Percentiles rank a stretch among this genome's conserved stretches.
Evolutionary conservation across 2,888 invertebrate species (phyloP).

Genomic region (Diloba caeruleocephala): DNA sequence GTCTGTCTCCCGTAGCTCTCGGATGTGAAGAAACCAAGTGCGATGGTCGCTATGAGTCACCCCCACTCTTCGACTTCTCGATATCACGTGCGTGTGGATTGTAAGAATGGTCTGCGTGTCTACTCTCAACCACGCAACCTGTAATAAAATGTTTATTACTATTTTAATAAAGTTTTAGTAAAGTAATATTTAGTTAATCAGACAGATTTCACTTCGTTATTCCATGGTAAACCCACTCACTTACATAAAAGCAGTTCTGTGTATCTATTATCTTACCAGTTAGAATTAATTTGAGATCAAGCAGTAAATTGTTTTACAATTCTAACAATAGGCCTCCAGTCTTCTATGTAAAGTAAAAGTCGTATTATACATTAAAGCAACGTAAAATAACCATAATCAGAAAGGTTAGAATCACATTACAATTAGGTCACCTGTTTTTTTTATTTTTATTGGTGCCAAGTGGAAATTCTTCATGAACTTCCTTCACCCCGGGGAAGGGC

Average conservation of each 20-base stretch:
- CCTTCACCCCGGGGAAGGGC: too few species aligned
- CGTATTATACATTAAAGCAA: too few species aligned
- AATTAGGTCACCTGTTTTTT: too few species aligned
- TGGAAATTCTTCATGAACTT: too few species aligned
- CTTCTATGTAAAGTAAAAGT: conserved; percentile 8
- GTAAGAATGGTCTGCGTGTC: conserved; percentile 97
- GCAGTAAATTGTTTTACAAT: conserved; percentile 2
- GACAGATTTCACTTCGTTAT: not conserved
- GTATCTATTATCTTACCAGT: conserved; percentile 20
- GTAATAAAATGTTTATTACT: conserved; percentile 58
- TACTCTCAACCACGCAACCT: conserved; percentile 97
- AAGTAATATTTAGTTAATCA: too few species aligned
- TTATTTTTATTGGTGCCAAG: too few species aligned
- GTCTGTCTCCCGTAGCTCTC: conserved; percentile 95
- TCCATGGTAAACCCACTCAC: not conserved
- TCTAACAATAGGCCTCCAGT: conserved; percentile 9
- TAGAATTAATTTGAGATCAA: conserved; percentile 16
- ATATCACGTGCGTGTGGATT: conserved; percentile 96
- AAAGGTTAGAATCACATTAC: not conserved
- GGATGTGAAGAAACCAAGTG: conserved; percentile 96
- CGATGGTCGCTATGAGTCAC: conserved; percentile 95
- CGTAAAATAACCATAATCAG: too few species aligned
- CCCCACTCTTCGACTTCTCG: conserved; percentile 95
- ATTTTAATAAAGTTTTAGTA: conserved; percentile 50
- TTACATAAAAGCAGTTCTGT: conserved; percentile 9